Percentiles rank a stretch among this genome's conserved stretches.
Evolutionary conservation across 2,113 vertebrate genomes (phyloP).

Genomic region (western clawed frog (Xenopus tropicalis)): UCB_Xtro_10.0 CM004451.2:52179001-52179500

Average conservation of each 20-base stretch:
- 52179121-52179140: constrained; percentile 25
- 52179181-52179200: constrained; percentile 52
- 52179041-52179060: constrained; percentile 5
- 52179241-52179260: constrained; percentile 50
- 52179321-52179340: constrained; percentile 12
- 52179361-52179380: too few relatives aligned
- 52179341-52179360: neutral
- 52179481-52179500: too few relatives aligned
- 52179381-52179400: too few relatives aligned
- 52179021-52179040: neutral
- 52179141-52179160: constrained; percentile 35
- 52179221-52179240: constrained; percentile 55
- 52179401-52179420: too few relatives aligned
- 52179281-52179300: constrained; percentile 14
- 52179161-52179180: constrained; percentile 28
- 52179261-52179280: constrained; percentile 48
- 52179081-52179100: neutral
- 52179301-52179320: neutral
- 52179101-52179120: constrained; percentile 37
- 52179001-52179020: neutral
- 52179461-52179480: too few relatives aligned
- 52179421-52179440: too few relatives aligned
- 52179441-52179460: too few relatives aligned
- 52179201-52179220: constrained; percentile 56
- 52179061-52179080: neutral